Base-by-base conservation (phyloP, 2,797 vertebrate genomes). In the Myiotriccus ornatus region DNA sequence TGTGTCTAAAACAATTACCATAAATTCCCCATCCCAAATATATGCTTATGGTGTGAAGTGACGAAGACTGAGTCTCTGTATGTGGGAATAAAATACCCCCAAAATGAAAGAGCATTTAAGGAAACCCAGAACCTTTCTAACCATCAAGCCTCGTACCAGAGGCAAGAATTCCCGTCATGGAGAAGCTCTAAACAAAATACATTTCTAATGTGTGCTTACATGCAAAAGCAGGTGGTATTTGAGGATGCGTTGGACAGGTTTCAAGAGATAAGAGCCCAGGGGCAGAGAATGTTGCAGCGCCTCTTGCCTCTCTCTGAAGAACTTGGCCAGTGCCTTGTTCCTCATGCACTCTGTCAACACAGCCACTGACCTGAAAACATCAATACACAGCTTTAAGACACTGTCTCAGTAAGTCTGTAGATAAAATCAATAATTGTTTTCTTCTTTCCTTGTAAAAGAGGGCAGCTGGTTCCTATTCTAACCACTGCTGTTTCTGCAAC, bases 211-310 rank as follows among this genome's bases (percentile, higher is more conserved):
- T 21, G 23, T 41, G 98, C 99, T 91, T 98, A 99, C 99, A 1
- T 99, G 99, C 93, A 99, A 96, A 95, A 99, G 98, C 52, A 99
- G 98, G 96, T 99, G 99, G 97, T 99, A 99, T 97, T 99, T 99
- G 93, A 99, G 98, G 97, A 99, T 99, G 97, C 99, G 98, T 97
- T 99, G 99, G 92, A 99, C 99, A 76, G 99, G 99, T 97, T 99
- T 99, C 97, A 99, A 97, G 96, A 99, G 99, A 97, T 99, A 99
- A 94, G 99, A 99, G 95, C 99, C 99, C 92, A 99, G 97, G 62
- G 99, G 99, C 94, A 99, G 97, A 35, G 99, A 99, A 98, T 99
- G 99, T 73, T 98, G 98, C 94, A 99, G 97, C 15, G 98, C 98
- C 97, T 99, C 99, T 96, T 99, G 99, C 24, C 98, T 98, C 90